Evolutionary conservation across 2,797 vertebrate genomes (phyloP), one percentile per base, ranked within the genome.

Genomic region (Artibeus lituratus): DNA sequence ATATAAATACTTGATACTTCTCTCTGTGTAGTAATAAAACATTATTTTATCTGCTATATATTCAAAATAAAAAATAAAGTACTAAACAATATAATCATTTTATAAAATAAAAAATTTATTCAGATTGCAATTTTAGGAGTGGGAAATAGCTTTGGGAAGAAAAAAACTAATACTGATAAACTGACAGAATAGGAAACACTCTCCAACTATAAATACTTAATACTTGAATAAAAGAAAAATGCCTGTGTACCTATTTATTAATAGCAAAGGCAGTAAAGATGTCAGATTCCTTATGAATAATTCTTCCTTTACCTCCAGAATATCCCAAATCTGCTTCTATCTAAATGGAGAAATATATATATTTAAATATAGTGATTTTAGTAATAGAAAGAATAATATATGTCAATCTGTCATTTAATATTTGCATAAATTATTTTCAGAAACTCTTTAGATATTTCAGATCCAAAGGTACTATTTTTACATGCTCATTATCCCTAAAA

Each of bases 181-280:
- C 8, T 65, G 67, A 59, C 14, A 87, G 69, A 73, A 73, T 0
- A 73, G 16, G 78, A 59, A 32, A 85, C 24, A 77, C 57, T 94
- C 9, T 96, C 55, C 37, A 96, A 82, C 18, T 78, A 81, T 47
- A 21, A 90, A 39, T 37, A 94, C 15, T 59, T 67, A 94, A 53
- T 37, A 65, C 29, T 55, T 35, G 53, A 29, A 92, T 44, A 62
- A 81, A 65, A 90, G 29, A 32, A 32, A 62, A 62, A 62, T 53
- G 39, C 57, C 53, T 80, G 87, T 92, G 44, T 62, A 95, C 98
- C 97, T 98, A 99, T 98, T 99, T 99, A 98, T 99, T 99, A 98
- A 99, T 99, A 97, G 99, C 99, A 98, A 99, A 99, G 69, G 99
- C 99, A 90, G 99, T 99, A 98, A 99, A 99, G 96, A 99, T 99